Conservation (phyloP, 2,113 vertebrate species). For the Callithrix jacchus region DNA sequence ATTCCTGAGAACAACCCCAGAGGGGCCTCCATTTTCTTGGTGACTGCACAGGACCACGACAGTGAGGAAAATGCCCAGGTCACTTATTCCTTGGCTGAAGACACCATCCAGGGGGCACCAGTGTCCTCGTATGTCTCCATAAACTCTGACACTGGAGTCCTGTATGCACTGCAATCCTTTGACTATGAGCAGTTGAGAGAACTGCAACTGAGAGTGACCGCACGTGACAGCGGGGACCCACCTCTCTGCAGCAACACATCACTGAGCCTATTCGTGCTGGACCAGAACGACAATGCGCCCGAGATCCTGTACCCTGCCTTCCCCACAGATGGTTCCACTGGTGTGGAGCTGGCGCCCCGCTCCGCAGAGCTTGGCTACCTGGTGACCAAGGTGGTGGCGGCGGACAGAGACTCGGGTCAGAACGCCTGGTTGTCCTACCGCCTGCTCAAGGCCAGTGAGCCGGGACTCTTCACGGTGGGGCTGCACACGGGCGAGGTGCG, state of each 20-base stretch:
- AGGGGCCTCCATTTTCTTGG: constrained; percentile 84
- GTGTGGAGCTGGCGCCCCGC: constrained; percentile 72
- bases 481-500: constrained; percentile 66
- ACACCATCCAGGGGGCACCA: constrained; percentile 79
- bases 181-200: constrained; percentile 81
- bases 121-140: constrained; percentile 88
- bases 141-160: constrained; percentile 89
- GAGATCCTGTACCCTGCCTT: constrained; percentile 81
- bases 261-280: constrained; percentile 75
- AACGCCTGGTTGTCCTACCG: constrained; percentile 56
- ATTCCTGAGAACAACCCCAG: constrained; percentile 89
- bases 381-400: constrained; percentile 88
- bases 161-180: constrained; percentile 86
- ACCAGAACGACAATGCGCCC: constrained; percentile 83
- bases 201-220: constrained; percentile 74
- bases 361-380: constrained; percentile 79
- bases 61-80: constrained; percentile 88
- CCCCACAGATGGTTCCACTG: constrained; percentile 64
- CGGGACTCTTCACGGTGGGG: constrained; percentile 69
- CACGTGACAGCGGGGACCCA: constrained; percentile 79
- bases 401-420: constrained; percentile 68
- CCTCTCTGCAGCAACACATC: constrained; percentile 78
- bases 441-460: constrained; percentile 68
- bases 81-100: constrained; percentile 87
- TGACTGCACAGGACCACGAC: constrained; percentile 89